Evolutionary conservation across 1,140 invertebrate genomes (phyloP).

Genomic region (Hyphantria cunea): DNA sequence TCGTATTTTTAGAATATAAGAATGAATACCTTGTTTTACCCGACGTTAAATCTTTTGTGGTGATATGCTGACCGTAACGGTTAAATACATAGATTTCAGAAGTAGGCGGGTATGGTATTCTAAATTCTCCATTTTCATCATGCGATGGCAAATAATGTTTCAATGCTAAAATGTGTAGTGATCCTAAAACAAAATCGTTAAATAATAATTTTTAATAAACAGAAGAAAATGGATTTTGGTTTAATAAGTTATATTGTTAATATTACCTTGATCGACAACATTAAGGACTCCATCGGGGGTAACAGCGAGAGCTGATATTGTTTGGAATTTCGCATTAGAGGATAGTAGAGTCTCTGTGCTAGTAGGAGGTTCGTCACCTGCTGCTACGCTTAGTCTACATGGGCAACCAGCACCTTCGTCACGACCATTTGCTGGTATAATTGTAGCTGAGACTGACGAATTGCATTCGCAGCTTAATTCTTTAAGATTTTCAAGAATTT

Average conservation of each 20-base stretch:
- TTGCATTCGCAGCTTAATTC: conserved; percentile 83
- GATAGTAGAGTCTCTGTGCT: conserved; percentile 92
- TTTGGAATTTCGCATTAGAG: conserved; percentile 94
- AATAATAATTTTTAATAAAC: background rate
- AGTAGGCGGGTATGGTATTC: conserved; percentile 94
- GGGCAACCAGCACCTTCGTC: conserved; percentile 81
- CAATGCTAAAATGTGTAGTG: conserved; percentile 93
- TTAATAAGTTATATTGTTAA: conserved; percentile 17
- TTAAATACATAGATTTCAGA: conserved; percentile 97
- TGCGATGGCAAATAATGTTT: conserved; percentile 94
- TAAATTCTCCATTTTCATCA: conserved; percentile 95
- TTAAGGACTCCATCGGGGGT: conserved; percentile 96
- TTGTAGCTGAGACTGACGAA: conserved; percentile 81
- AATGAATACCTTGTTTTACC: conserved; percentile 96
- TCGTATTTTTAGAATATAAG: conserved; percentile 97
- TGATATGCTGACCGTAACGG: conserved; percentile 96
- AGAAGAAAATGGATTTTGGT: too few relatives aligned
- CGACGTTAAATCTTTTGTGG: conserved; percentile 95
- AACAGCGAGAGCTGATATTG: conserved; percentile 95
- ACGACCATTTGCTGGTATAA: conserved; percentile 66
- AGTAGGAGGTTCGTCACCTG: conserved; percentile 86
- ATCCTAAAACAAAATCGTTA: conserved; percentile 78
- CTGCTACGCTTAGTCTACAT: conserved; percentile 78
- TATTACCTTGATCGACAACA: conserved; percentile 94
- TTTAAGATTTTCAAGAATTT: conserved; percentile 84